Base-by-base conservation (phyloP, 2,888 invertebrate species). In the Steinernema scapterisci region DNA sequence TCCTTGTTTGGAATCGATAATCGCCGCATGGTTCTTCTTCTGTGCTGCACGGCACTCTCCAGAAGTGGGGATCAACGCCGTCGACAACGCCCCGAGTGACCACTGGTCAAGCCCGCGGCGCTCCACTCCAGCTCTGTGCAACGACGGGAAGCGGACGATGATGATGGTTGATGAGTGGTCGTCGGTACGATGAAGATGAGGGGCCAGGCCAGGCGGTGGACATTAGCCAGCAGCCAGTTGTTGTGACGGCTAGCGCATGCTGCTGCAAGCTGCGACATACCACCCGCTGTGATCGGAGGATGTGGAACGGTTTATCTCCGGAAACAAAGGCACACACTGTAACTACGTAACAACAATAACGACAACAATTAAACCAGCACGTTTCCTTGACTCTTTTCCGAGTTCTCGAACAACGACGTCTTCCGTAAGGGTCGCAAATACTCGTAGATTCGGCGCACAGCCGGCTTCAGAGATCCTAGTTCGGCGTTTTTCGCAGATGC, bases 401-500 rank as follows among this genome's bases (percentile, higher is more conserved):
- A 13, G 31, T 63, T 63, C 63, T 63, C 63, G 38, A 63, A 63
- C 27, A 63, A n/a, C 63, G 63, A 63, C 63, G 27, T 63, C 38
- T 1, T 63, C 19, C 63, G 1, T n/a, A 73, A 27, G 3, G 73
- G 73, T 9, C 31, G 56, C 43, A 73, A 21, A 19, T 31, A 43
- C 43, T 54, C 48, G 63, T 73, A 45, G 56, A 73, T 38, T 63
- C 48, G 19, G 3, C 73, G 73, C n/a, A 73, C 21, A n/a, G 21
- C 25, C 7, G 46, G 44, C 70, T 79, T 78, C 7, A 85, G 74
- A 27, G 81, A 75, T 0, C 78, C 79, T 27, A 85, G 75, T 51
- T 80, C 52, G 0, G 79, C 77, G 9, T 73, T 74, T 70, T 78
- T 81, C 6, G 85, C 85, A 51, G 81, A 81, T 11, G 79, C 75